A percentile compares a stretch with the other conserved stretches of the same genome.
Conservation (phyloP, 2,888 invertebrate species). For the Polydrusus cervinus region DNA sequence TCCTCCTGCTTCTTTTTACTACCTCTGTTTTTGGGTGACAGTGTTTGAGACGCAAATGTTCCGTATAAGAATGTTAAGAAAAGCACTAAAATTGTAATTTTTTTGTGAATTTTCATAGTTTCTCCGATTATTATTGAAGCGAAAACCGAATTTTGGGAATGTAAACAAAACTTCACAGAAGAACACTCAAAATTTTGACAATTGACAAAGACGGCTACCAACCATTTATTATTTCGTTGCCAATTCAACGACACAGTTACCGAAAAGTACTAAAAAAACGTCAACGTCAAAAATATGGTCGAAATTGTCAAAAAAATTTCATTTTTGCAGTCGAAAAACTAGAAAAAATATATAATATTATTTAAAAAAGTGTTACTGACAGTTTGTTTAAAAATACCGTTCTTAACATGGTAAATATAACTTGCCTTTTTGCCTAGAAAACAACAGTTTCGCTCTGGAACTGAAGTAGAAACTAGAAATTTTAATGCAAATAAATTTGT, state of each 20-base stretch:
- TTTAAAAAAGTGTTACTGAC: background rate
- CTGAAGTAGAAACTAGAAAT: background rate
- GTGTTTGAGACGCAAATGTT: slow-evolving; percentile 55
- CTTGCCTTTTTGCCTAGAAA: background rate
- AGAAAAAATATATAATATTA: slow-evolving; percentile 5
- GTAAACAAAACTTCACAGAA: too few relatives aligned
- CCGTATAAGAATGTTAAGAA: slow-evolving; percentile 12
- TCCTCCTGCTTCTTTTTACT: slow-evolving; percentile 58
- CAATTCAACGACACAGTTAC: background rate
- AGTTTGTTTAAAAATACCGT: too few relatives aligned
- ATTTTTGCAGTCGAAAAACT: slow-evolving; percentile 9
- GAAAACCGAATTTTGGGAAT: background rate
- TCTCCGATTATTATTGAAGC: background rate
- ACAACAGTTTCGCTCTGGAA: background rate
- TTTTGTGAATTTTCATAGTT: slow-evolving; percentile 26
- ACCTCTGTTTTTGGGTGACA: slow-evolving; percentile 65
- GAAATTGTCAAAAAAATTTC: slow-evolving; percentile 3
- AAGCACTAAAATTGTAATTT: slow-evolving; percentile 8
- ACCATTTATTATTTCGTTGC: background rate
- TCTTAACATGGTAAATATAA: background rate
- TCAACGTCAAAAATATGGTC: slow-evolving; percentile 14
- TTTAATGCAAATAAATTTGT: slow-evolving; percentile 16
- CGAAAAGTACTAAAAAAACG: slow-evolving; percentile 2
- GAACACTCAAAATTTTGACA: background rate
- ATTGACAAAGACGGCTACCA: background rate